Conservation (phyloP, 35 echinoderm and acorn worm species). For the Acanthaster planci region DNA sequence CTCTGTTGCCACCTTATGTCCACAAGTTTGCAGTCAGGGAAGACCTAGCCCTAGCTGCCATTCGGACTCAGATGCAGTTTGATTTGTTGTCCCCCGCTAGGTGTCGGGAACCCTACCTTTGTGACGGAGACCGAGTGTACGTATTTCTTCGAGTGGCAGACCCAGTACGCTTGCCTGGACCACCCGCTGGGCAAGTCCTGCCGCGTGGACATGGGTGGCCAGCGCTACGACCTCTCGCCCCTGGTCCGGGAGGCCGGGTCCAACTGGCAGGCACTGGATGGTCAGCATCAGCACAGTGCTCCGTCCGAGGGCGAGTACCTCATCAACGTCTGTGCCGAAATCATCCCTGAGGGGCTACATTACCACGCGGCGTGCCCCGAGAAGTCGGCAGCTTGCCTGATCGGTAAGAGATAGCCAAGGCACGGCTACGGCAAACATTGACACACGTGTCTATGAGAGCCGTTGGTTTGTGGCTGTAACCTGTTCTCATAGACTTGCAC, state of each 20-base stretch:
- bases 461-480: too few relatives aligned
- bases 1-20: not conserved
- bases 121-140: conserved; percentile 80
- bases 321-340: conserved; percentile 88
- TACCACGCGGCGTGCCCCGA: conserved; percentile 33
- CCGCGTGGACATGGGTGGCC: conserved; percentile 43
- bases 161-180: conserved; percentile 78
- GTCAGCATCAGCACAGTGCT: conserved; percentile 42
- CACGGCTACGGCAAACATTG: too few relatives aligned
- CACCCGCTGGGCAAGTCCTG: conserved; percentile 55
- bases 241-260: conserved; percentile 57
- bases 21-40: not conserved
- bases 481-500: too few relatives aligned
- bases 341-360: conserved; percentile 44
- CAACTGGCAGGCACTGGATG: conserved; percentile 88
- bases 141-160: conserved; percentile 97
- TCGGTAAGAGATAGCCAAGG: not conserved
- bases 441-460: too few relatives aligned
- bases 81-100: conserved; percentile 34
- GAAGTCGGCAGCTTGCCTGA: conserved; percentile 66
- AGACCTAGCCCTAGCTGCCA: not conserved
- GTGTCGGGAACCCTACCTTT: conserved; percentile 63
- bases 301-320: conserved; percentile 44
- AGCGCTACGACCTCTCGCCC: conserved; percentile 78
- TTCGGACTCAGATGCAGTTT: not conserved